Evolutionary conservation across 2,113 vertebrate species (phyloP), one percentile per base, ranked within the genome.

Genomic region (Tympanuchus pallidicinctus): DNA sequence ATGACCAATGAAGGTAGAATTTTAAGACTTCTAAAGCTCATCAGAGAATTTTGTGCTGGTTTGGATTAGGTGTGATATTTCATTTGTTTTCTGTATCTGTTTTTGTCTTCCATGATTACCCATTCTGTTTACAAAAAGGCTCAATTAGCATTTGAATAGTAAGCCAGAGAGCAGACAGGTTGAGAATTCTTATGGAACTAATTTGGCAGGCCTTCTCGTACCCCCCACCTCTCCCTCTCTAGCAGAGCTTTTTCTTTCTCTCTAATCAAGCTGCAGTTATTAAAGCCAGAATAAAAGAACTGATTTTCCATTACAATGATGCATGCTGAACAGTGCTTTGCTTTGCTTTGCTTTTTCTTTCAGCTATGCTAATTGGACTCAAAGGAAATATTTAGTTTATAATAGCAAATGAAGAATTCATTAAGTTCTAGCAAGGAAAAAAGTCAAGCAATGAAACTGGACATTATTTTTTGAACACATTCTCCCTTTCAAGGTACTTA

Each of bases 81-180:
- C 97, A 96, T 97, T 98, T 98, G 97, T 97, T 98, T 98, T 97
- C 97, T 93, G 65, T 94, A 91, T 96, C 97, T 97, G 96, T 96
- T 98, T 97, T 98, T 97, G 97, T 98, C 98, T 97, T 97, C 95
- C 90, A 54, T 98, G 98, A 98, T 98, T 98, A 97, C 97, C 95
- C 97, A 98, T 98, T 98, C 97, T 98, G 97, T 98, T 98, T 98
- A 98, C 97, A 96, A 97, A 98, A 98, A 98, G 97, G 91, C 97
- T 98, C 97, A 97, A 98, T 98, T 98, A 98, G 97, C 98, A 98
- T 98, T 97, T 98, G 97, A 98, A 98, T 98, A 96, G 97, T 92
- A 97, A 98, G 96, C 94, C 96, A 92, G 94, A 96, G 97, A 98
- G 97, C 97, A 98, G 97, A 98, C 97, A 97, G 97, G 98, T 98